Conservation (phyloP, 2,888 invertebrate species). For the Chaetogeoica ovagalla region DNA sequence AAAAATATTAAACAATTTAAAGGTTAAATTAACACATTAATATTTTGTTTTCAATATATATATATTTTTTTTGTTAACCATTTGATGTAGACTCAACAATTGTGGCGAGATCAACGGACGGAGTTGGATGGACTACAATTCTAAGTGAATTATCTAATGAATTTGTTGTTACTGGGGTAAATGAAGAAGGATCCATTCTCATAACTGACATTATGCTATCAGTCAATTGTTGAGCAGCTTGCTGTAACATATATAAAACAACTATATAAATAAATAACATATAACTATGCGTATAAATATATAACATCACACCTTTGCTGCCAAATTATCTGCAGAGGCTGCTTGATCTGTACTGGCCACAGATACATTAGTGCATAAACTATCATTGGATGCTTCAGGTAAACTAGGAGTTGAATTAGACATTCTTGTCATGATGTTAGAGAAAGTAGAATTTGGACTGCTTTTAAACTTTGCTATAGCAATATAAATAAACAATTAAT, state of each 20-base stretch:
- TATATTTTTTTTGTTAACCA: slow-evolving; percentile 26
- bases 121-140: slow-evolving; percentile 58
- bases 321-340: slow-evolving; percentile 89
- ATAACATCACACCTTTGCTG: slow-evolving; percentile 66
- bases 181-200: slow-evolving; percentile 58
- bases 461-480: slow-evolving; percentile 29
- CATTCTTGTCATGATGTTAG: slow-evolving; percentile 65
- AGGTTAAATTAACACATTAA: not conserved
- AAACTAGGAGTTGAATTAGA: slow-evolving; percentile 91
- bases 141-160: slow-evolving; percentile 46
- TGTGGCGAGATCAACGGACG: slow-evolving; percentile 64
- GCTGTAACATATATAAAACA: slow-evolving; percentile 59
- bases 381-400: slow-evolving; percentile 80
- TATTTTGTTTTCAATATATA: slow-evolving; percentile 52
- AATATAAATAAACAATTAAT: slow-evolving; percentile 2
- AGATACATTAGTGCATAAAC: slow-evolving; percentile 63
- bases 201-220: slow-evolving; percentile 76
- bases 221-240: slow-evolving; percentile 86
- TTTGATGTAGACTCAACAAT: slow-evolving; percentile 74
- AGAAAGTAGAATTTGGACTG: slow-evolving; percentile 33
- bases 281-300: not conserved
- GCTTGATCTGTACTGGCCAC: slow-evolving; percentile 96
- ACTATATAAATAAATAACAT: no score
- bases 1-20: not conserved
- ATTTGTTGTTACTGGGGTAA: slow-evolving; percentile 25